phyloP scores from a whole-genome alignment of 2,113 vertebrate species.

The Thermophis baileyi region DNA sequence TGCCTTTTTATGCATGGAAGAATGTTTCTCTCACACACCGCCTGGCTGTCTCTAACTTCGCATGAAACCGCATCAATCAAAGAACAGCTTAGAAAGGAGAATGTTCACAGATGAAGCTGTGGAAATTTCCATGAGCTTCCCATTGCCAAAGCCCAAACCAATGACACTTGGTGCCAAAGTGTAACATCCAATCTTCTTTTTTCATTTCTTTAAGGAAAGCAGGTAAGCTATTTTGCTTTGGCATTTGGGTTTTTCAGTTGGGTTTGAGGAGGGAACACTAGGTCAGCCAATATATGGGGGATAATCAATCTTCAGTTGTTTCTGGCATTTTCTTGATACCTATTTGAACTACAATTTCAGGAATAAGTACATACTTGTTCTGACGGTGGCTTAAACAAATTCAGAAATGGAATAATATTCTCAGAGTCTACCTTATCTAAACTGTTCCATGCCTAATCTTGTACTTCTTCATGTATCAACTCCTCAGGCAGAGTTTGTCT shows the following conservation, averaged over 20 bases:
- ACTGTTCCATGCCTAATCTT: constrained; percentile 17
- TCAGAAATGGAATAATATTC: background rate
- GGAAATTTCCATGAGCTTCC: background rate
- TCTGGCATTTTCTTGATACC: background rate
- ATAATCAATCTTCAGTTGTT: constrained; percentile 7
- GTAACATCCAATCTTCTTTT: constrained; percentile 9
- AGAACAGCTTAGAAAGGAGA: background rate
- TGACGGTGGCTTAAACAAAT: background rate
- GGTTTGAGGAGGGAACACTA: background rate
- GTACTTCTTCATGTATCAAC: background rate
- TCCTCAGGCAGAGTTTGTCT: constrained; percentile 5
- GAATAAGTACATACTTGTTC: constrained; percentile 8
- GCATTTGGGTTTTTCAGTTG: background rate
- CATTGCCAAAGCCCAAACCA: constrained; percentile 7
- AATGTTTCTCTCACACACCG: background rate
- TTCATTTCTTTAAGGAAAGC: background rate
- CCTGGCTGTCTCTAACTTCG: constrained; percentile 8
- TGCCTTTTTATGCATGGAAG: constrained; percentile 20
- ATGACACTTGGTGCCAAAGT: background rate
- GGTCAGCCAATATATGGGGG: background rate
- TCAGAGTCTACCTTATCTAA: background rate
- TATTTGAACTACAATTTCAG: background rate
- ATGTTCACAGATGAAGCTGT: background rate
- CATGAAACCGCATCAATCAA: constrained; percentile 8
- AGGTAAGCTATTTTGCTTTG: background rate